Percentiles rank a stretch among this genome's conserved stretches.
These are phyloP conservation scores for Siniperca chuatsi DNA, from an alignment of 2,113 vertebrate genomes.

Conservation along the genomic window DNA sequence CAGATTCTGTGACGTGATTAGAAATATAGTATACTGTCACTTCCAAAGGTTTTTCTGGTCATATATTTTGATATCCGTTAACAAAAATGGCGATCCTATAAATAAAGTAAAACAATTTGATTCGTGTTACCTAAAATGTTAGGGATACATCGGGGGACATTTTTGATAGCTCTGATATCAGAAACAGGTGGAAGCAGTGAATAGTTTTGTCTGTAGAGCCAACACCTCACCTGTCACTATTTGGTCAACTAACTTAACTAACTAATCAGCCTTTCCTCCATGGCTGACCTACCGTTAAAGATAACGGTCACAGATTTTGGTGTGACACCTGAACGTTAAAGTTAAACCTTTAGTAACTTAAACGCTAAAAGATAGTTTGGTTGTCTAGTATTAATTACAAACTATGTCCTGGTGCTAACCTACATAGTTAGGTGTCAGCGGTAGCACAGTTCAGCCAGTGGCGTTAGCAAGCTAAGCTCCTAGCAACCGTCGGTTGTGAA, in stretches of 20 bases:
- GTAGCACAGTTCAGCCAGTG: background rate
- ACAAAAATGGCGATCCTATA: background rate
- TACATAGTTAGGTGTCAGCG: background rate
- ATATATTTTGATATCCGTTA: background rate
- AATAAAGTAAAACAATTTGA: too few species aligned
- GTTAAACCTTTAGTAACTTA: background rate
- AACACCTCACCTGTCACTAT: background rate
- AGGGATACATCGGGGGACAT: background rate
- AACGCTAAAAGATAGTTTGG: fast-evolving
- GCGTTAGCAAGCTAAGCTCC: slow-evolving; percentile 53
- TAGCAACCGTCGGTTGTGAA: slow-evolving; percentile 45
- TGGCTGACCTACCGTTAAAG: background rate
- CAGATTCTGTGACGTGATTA: background rate
- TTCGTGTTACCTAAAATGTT: too few species aligned
- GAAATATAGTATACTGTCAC: background rate
- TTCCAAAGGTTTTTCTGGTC: background rate
- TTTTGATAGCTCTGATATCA: background rate
- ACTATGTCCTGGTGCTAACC: too few species aligned
- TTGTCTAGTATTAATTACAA: too few species aligned
- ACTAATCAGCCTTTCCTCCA: background rate
- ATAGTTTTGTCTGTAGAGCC: background rate
- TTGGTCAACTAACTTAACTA: too few species aligned
- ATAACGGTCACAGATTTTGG: background rate
- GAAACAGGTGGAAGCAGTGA: background rate
- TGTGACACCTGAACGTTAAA: background rate